Evolutionary conservation across 1,140 invertebrate species (phyloP), one percentile per base, ranked within the genome.

Genomic region (Ceratina japonica): DNA sequence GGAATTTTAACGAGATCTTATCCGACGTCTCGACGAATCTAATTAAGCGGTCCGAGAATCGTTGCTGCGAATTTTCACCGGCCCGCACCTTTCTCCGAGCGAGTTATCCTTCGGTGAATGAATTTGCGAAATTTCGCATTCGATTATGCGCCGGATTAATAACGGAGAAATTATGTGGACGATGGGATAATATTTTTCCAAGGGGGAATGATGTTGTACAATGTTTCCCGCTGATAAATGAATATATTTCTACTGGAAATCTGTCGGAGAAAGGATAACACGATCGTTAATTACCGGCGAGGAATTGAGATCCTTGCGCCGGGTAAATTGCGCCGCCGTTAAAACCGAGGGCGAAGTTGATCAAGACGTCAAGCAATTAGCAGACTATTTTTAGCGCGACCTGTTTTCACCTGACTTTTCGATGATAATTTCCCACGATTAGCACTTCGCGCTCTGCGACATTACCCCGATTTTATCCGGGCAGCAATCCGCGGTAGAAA

Each of bases 1-100:
- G 75, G 75, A 78, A 78, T 78, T 78, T 78, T 78, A 78, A 78
- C 72, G 69, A 78, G 75, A 72, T 78, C 75, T 78, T 78, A 78
- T 78, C 56, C 69, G 49, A 56, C 69, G 59, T 64, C 59, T 31
- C 59, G 59, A 59, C 22, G 75, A 78, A 78, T 78, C 69, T 78
- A 78, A 78, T 78, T 72, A 72, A 78, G 44, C 59, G 68, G 71
- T 56, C 56, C 49, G 10, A 44, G 37, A 44, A 44, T 44, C 3
- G 65, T 1, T 7, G 24, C 24, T 22, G 51, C 5, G 51, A 20
- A 44, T 10, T 44, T 44, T 44, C 37, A 44, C 37, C 37, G 5
- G 10, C 3, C 37, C 37, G 10, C 10, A 31, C 4, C 27, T 31
- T 31, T 31, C 27, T 31, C 4, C 27, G 27, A 31, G 31, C 31